Evolutionary conservation across 1,140 invertebrate genomes (phyloP).

Genomic region (Hyphantria cunea): DNA sequence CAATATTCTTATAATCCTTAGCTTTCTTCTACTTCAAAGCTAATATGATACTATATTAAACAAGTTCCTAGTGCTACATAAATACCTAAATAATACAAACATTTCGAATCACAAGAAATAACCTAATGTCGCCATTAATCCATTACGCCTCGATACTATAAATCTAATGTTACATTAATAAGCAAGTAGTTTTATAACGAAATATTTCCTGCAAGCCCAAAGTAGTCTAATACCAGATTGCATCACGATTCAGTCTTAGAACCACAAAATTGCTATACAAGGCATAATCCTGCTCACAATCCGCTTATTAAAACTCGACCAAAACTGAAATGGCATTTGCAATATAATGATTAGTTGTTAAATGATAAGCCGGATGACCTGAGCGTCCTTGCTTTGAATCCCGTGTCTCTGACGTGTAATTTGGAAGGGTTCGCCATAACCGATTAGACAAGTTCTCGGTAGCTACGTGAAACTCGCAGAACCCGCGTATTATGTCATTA

Average conservation of each 20-base stretch:
- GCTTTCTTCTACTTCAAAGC: too few species aligned
- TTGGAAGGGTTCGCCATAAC: slow-evolving; percentile 69
- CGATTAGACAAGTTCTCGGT: slow-evolving; percentile 76
- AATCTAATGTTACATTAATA: slow-evolving; percentile 22
- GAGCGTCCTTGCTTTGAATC: slow-evolving; percentile 73
- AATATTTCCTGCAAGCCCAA: slow-evolving; percentile 19
- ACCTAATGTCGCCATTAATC: too few species aligned
- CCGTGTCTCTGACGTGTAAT: slow-evolving; percentile 79
- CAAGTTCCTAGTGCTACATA: too few species aligned
- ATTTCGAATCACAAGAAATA: too few species aligned
- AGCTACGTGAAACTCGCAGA: slow-evolving; percentile 61
- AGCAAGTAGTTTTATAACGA: slow-evolving; percentile 21
- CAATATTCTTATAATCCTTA: too few species aligned
- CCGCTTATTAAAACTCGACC: slow-evolving; percentile 63
- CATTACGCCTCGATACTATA: not conserved
- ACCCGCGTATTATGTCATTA: slow-evolving; percentile 74
- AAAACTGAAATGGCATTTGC: slow-evolving; percentile 75
- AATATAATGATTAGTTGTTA: slow-evolving; percentile 72
- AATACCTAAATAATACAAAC: too few species aligned
- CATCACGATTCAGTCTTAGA: slow-evolving; percentile 47
- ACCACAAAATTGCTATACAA: slow-evolving; percentile 54
- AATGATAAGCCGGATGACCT: slow-evolving; percentile 75
- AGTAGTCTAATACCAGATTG: slow-evolving; percentile 28
- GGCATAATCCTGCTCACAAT: slow-evolving; percentile 55
- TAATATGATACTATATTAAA: too few species aligned